Evolutionary conservation across 1,140 invertebrate genomes (phyloP).

Genomic region (Trachymyrmex cornetzi): DNA sequence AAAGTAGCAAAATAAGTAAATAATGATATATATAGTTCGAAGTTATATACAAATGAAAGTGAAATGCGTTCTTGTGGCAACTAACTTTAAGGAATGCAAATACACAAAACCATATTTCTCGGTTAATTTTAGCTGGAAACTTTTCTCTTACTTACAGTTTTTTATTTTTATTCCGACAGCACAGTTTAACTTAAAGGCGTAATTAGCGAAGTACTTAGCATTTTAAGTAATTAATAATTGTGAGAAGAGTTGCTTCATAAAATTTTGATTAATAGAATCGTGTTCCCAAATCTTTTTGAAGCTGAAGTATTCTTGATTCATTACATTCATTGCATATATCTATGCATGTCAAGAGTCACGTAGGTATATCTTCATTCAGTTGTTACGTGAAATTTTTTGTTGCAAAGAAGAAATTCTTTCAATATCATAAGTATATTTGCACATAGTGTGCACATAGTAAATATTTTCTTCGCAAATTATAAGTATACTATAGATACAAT

Average conservation of each 20-base stretch:
- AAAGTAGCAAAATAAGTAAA: background rate
- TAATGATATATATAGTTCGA: background rate
- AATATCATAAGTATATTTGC: background rate
- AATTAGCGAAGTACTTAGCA: slow-evolving; percentile 6
- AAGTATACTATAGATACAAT: no score
- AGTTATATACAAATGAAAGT: slow-evolving; percentile 1
- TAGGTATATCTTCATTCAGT: background rate
- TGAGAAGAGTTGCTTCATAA: background rate
- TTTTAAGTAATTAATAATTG: background rate
- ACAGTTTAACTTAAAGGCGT: slow-evolving; percentile 14
- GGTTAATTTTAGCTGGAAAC: slow-evolving; percentile 9
- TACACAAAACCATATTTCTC: background rate
- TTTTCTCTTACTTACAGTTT: background rate
- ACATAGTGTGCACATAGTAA: background rate
- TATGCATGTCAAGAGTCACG: background rate
- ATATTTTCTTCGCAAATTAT: background rate
- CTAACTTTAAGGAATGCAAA: background rate
- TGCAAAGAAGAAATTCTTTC: background rate
- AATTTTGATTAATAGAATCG: background rate
- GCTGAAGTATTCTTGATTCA: background rate
- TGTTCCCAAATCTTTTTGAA: background rate
- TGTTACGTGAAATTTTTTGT: background rate
- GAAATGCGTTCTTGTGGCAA: background rate
- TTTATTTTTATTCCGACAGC: slow-evolving; percentile 4
- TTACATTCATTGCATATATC: background rate